Evolutionary conservation across 2,113 vertebrate genomes (phyloP).

Genomic region (Melanerpes aurifrons): DNA sequence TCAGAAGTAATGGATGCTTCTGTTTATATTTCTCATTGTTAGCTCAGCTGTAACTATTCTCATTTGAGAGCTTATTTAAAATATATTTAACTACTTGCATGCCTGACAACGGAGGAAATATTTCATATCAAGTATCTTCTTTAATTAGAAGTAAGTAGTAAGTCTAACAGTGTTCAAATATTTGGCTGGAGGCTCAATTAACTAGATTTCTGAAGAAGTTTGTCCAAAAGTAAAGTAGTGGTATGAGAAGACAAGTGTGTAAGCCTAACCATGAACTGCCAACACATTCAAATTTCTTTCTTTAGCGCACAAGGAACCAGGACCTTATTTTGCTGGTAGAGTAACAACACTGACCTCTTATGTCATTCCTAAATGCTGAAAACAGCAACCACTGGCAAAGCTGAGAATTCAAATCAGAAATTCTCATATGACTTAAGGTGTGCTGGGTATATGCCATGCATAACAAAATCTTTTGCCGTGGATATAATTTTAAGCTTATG

Average conservation of each 20-base stretch:
- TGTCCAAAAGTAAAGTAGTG: neutral
- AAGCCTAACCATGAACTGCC: neutral
- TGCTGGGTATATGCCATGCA: neutral
- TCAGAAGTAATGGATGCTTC: neutral
- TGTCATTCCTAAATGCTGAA: neutral
- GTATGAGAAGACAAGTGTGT: neutral
- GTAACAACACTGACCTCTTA: neutral
- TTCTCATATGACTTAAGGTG: neutral
- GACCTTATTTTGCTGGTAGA: neutral
- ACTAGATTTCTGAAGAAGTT: neutral
- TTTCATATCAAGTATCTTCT: neutral
- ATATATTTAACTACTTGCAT: neutral
- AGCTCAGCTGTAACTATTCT: neutral
- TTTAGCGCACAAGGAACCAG: neutral
- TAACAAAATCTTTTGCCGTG: neutral
- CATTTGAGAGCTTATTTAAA: neutral
- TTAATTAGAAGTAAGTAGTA: neutral
- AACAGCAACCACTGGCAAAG: neutral
- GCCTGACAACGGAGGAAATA: neutral
- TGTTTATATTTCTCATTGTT: neutral
- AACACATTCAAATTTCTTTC: neutral
- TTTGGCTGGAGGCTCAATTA: neutral
- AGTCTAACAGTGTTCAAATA: neutral
- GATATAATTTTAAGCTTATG: neutral
- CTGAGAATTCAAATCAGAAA: neutral